Conservation (phyloP, 2,797 vertebrate genomes). For the Falco peregrinus region DNA sequence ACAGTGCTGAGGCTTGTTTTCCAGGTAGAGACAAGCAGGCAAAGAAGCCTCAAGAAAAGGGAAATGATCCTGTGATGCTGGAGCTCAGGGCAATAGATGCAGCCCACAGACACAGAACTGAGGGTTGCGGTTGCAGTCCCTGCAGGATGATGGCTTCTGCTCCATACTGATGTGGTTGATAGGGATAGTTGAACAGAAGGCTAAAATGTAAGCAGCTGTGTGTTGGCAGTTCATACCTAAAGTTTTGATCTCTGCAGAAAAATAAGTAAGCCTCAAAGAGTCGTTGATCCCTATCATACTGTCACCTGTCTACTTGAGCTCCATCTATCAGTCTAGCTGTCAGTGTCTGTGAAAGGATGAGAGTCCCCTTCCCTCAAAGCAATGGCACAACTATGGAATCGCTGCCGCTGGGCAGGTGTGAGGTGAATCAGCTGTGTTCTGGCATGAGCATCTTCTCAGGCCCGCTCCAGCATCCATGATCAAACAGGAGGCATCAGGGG, state of each 20-base stretch:
- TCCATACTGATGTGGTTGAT: background rate
- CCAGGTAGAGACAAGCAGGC: background rate
- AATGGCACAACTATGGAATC: constrained; percentile 1
- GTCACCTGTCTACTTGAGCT: background rate
- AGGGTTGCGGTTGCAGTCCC: background rate
- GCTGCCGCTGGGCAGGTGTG: background rate
- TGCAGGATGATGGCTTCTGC: background rate
- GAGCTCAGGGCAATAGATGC: background rate
- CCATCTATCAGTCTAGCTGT: constrained; percentile 5
- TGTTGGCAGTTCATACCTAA: background rate
- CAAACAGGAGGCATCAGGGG: background rate
- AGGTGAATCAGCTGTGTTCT: background rate
- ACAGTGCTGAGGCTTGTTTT: background rate
- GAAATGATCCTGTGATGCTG: background rate
- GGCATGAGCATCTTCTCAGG: background rate
- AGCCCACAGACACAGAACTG: background rate
- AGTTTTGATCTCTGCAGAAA: constrained; percentile 54
- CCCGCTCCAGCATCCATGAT: background rate
- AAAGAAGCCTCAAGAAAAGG: background rate
- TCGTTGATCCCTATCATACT: constrained; percentile 43
- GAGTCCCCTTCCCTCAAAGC: constrained; percentile 3
- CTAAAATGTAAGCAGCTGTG: background rate
- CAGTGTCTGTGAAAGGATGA: background rate
- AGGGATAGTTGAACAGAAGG: background rate
- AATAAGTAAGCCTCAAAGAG: constrained; percentile 58